Percentiles rank a stretch among this genome's conserved stretches.
Conservation (phyloP, 2,113 vertebrate genomes). For the Engraulis encrasicolus region DNA sequence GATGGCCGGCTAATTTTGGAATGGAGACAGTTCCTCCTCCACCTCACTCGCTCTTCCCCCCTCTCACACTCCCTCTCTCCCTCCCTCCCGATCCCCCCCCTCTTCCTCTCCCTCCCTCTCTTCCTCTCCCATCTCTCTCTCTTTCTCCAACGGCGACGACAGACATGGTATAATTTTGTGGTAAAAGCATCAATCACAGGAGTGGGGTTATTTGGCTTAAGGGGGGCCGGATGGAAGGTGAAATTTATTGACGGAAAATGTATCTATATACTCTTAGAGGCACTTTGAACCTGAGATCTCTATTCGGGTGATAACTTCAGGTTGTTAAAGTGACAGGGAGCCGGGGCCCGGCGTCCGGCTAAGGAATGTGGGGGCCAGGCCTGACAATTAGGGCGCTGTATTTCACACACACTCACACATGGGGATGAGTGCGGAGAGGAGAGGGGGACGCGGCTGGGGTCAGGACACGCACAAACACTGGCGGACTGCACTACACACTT, state of each 20-base stretch:
- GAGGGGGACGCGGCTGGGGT: conserved; percentile 51
- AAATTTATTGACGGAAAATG: conserved; percentile 93
- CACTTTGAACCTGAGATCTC: conserved; percentile 86
- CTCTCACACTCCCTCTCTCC: conserved; percentile 57
- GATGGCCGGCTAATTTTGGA: conserved; percentile 93
- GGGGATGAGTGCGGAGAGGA: conserved; percentile 48
- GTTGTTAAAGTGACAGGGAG: conserved; percentile 92
- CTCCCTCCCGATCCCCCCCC: too few species aligned
- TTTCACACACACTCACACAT: conserved; percentile 70
- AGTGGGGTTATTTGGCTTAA: conserved; percentile 70
- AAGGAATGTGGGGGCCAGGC: conserved; percentile 77
- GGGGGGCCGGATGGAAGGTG: conserved; percentile 74
- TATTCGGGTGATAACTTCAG: conserved; percentile 91
- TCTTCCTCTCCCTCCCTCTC: conserved; percentile 23
- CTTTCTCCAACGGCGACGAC: conserved; percentile 72
- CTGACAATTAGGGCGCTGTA: conserved; percentile 78
- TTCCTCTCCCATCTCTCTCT: conserved; percentile 59
- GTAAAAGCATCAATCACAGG: conserved; percentile 91
- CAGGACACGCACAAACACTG: conserved; percentile 56
- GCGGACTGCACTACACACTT: too few species aligned
- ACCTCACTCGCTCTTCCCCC: background rate
- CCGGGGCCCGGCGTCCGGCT: conserved; percentile 79
- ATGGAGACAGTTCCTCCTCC: conserved; percentile 78
- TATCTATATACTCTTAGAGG: conserved; percentile 87
- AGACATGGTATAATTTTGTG: conserved; percentile 89